A percentile compares a stretch with the other conserved stretches of the same genome.
phyloP scores from a whole-genome alignment of 2,113 vertebrate species.

The Datnioides undecimradiatus region DNA sequence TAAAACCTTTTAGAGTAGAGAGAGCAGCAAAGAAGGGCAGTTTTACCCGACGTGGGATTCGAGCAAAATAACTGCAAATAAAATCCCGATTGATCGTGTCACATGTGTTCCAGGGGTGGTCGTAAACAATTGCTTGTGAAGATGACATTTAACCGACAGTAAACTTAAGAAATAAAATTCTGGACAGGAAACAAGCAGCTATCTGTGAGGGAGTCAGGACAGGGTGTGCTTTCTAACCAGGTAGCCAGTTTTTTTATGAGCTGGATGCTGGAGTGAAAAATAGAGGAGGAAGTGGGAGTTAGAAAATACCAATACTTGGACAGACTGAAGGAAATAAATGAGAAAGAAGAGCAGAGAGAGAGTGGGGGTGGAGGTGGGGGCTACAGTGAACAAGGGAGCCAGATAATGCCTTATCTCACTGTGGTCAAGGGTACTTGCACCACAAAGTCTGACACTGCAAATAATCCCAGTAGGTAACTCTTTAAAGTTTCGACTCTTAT shows the following conservation, averaged over 20 bases:
- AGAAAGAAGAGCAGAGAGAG: conserved; percentile 39
- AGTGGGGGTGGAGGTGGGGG: too few relatives aligned
- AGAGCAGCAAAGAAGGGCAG: background rate
- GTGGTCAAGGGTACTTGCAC: conserved; percentile 54
- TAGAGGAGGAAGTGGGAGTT: conserved; percentile 15
- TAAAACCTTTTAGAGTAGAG: background rate
- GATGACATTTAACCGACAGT: conserved; percentile 38
- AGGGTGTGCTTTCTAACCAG: conserved; percentile 22
- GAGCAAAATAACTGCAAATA: background rate
- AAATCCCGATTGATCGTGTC: background rate
- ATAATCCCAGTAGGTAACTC: conserved; percentile 45
- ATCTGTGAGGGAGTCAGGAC: conserved; percentile 32
- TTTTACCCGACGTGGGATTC: background rate
- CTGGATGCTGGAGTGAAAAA: conserved; percentile 46
- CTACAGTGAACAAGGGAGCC: conserved; percentile 31
- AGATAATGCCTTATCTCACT: conserved; percentile 53
- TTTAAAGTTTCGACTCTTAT: conserved; percentile 42
- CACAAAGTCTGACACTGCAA: conserved; percentile 59
- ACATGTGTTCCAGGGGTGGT: conserved; percentile 13
- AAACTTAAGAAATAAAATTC: conserved; percentile 38
- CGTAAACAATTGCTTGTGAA: background rate
- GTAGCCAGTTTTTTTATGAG: conserved; percentile 46
- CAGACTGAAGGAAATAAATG: conserved; percentile 59
- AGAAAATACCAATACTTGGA: conserved; percentile 23
- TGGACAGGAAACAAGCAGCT: conserved; percentile 29